phyloP scores from a whole-genome alignment of 1,140 invertebrate species.

The Platyura marginata region DNA sequence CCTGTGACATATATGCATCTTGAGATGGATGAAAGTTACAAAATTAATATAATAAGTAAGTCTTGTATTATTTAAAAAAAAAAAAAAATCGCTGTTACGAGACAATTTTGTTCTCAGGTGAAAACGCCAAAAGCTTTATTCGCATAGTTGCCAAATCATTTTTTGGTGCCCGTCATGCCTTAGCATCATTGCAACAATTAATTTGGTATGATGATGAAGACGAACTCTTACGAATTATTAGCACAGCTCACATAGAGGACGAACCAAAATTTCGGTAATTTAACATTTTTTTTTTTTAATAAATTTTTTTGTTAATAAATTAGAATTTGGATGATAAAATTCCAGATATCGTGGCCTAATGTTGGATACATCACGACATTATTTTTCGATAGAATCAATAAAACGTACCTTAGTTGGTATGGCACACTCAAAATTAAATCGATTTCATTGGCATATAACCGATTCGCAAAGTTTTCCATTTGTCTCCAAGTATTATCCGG shows the following conservation, averaged over 20 bases:
- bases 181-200: slow-evolving; percentile 61
- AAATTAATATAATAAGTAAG: slow-evolving; percentile 33
- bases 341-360: slow-evolving; percentile 44
- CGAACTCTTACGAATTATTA: slow-evolving; percentile 34
- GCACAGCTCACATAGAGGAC: slow-evolving; percentile 35
- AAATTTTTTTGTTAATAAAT: not conserved
- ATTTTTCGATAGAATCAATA: slow-evolving; percentile 46
- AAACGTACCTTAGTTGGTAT: slow-evolving; percentile 55
- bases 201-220: slow-evolving; percentile 52
- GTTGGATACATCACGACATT: slow-evolving; percentile 60
- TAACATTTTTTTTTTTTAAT: not conserved
- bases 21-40: slow-evolving; percentile 57
- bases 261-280: slow-evolving; percentile 32
- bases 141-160: slow-evolving; percentile 46
- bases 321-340: not conserved
- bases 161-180: slow-evolving; percentile 57
- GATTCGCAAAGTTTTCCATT: slow-evolving; percentile 72
- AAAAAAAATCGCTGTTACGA: slow-evolving; percentile 33
- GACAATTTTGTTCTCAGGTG: slow-evolving; percentile 11
- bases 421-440: slow-evolving; percentile 63
- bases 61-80: slow-evolving; percentile 17
- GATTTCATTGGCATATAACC: slow-evolving; percentile 71
- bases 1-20: slow-evolving; percentile 34
- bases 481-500: slow-evolving; percentile 42
- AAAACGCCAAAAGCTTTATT: slow-evolving; percentile 30